Conservation (phyloP, 2,797 vertebrate genomes). For the Numenius phaeopus region DNA sequence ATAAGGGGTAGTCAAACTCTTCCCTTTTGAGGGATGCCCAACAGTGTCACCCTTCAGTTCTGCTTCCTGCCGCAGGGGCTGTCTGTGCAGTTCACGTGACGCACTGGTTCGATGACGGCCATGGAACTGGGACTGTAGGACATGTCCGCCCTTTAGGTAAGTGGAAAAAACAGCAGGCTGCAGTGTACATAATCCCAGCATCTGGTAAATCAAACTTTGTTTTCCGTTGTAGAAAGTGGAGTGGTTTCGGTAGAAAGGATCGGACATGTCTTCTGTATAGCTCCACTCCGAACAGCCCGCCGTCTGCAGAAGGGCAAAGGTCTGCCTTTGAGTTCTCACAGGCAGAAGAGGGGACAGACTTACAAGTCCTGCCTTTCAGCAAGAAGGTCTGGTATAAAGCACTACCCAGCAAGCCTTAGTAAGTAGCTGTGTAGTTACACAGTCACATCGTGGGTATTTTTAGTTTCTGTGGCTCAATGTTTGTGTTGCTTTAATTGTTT, state of each 20-base stretch:
- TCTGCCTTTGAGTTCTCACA: accelerated
- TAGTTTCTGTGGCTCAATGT: background rate
- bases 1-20: background rate
- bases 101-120: background rate
- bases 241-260: background rate
- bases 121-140: background rate
- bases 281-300: background rate
- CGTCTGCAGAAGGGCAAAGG: background rate
- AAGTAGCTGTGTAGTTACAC: background rate
- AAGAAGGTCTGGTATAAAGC: background rate
- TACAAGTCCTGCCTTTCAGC: background rate
- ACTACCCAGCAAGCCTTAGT: background rate
- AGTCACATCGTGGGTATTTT: background rate
- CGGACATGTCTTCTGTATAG: accelerated
- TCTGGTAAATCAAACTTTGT: background rate
- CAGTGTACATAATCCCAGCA: background rate
- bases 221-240: background rate
- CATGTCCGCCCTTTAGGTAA: background rate
- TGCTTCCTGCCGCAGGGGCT: background rate
- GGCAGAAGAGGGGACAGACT: background rate
- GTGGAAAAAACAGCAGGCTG: background rate
- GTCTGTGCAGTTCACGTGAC: background rate
- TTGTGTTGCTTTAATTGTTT: background rate
- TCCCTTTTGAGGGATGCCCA: background rate
- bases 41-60: background rate